Percentiles rank a stretch among this genome's conserved stretches.
Evolutionary conservation across 2,888 invertebrate genomes (phyloP).

Genomic region (Phorcus lineatus): DNA sequence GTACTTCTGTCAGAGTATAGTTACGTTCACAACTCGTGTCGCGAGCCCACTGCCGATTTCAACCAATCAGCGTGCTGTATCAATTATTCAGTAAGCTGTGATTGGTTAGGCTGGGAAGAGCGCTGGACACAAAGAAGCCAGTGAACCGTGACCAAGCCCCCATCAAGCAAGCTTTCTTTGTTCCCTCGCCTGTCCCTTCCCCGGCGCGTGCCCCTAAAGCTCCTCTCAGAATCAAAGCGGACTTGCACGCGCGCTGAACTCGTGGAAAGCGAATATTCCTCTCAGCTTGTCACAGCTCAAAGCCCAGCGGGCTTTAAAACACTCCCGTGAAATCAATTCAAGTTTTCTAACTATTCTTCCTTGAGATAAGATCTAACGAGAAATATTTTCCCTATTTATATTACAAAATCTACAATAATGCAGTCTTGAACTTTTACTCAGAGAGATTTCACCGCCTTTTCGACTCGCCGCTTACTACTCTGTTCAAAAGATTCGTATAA

Average conservation of each 20-base stretch:
- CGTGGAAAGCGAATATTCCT: too few relatives aligned
- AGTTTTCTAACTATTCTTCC: too few relatives aligned
- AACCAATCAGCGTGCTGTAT: background rate
- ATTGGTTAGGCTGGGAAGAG: background rate
- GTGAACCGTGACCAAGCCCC: background rate
- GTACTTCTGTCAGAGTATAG: background rate
- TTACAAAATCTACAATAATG: too few relatives aligned
- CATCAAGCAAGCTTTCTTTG: background rate
- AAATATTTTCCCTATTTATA: too few relatives aligned
- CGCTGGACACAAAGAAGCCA: constrained; percentile 8
- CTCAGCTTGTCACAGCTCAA: too few relatives aligned
- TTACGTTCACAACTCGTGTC: background rate
- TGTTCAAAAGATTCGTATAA: background rate
- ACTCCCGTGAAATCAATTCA: too few relatives aligned
- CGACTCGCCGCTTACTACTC: too few relatives aligned
- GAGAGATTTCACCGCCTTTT: too few relatives aligned
- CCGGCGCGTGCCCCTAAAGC: background rate
- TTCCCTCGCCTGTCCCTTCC: background rate
- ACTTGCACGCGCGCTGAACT: too few relatives aligned
- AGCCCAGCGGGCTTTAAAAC: too few relatives aligned
- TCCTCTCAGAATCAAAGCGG: background rate
- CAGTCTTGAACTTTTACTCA: too few relatives aligned
- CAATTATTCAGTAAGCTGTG: constrained; percentile 7
- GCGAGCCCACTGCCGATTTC: constrained; percentile 3
- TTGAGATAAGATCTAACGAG: too few relatives aligned